Percentiles rank a stretch among this genome's conserved stretches.
Evolutionary conservation across 2,888 invertebrate species (phyloP).

Genomic region (Brachylomia viminalis): DNA sequence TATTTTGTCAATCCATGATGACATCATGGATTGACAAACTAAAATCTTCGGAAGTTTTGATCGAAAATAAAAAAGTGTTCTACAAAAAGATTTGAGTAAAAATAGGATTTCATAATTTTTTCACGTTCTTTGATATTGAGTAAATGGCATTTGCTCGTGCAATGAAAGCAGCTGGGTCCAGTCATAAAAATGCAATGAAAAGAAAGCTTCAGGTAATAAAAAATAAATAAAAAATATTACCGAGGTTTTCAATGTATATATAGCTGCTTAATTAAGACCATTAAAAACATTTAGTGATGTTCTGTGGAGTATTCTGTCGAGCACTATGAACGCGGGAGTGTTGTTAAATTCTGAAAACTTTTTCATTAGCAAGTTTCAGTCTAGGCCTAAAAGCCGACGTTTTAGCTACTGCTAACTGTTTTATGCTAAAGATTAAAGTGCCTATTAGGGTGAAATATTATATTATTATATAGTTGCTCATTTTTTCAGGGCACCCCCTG

Average conservation of each 20-base stretch:
- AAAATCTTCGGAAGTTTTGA: background rate
- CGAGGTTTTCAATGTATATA: background rate
- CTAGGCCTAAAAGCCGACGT: conserved; percentile 48
- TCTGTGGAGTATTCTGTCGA: conserved; percentile 27
- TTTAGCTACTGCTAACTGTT: conserved; percentile 46
- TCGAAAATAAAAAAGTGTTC: no score
- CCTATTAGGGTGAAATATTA: conserved; percentile 29
- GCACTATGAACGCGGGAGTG: conserved; percentile 28
- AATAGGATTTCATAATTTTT: background rate
- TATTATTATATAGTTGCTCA: background rate
- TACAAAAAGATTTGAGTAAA: no score
- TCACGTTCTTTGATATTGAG: background rate
- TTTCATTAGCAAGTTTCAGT: conserved; percentile 53
- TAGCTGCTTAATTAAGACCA: conserved; percentile 21
- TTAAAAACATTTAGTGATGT: conserved; percentile 38
- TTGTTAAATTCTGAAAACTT: conserved; percentile 52
- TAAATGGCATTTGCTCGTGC: background rate
- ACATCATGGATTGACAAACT: no score
- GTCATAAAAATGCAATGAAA: background rate
- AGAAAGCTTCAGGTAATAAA: background rate
- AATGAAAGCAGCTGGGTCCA: background rate
- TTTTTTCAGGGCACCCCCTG: no score
- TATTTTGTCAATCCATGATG: conserved; percentile 12
- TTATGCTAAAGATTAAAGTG: conserved; percentile 31
- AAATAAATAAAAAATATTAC: background rate